A percentile compares a stretch with the other conserved stretches of the same genome.
phyloP scores from a whole-genome alignment of 2,888 invertebrate species.

The Eustalomyia histrio region DNA sequence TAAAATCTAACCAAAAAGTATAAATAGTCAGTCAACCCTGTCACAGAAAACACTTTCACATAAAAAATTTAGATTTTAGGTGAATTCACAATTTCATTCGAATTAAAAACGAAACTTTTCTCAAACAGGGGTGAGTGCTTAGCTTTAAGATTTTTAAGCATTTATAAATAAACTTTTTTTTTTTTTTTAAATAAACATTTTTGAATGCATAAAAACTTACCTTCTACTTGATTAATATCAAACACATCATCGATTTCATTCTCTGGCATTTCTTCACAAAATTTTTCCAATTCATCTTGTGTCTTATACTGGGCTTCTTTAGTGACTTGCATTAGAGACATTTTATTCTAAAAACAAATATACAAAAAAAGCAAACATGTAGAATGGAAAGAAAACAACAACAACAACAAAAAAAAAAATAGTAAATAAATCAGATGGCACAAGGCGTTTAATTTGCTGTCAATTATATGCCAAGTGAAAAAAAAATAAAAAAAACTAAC shows the following conservation, averaged over 20 bases:
- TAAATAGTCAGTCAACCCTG: too few species aligned
- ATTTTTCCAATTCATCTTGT: conserved; percentile 77
- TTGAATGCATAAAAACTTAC: conserved; percentile 65
- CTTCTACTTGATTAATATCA: conserved; percentile 75
- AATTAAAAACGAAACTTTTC: too few species aligned
- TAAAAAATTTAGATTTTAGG: too few species aligned
- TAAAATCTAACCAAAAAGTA: too few species aligned
- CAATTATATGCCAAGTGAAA: conserved; percentile 29
- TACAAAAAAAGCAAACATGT: conserved; percentile 4
- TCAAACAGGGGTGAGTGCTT: too few species aligned
- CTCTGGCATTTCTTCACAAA: conserved; percentile 72
- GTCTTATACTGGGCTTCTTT: conserved; percentile 78
- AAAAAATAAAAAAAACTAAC: conserved; percentile 19
- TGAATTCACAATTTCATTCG: too few species aligned
- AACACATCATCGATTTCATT: conserved; percentile 76
- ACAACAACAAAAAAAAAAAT: conserved; percentile 18
- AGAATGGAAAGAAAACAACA: too few species aligned
- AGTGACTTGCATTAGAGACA: conserved; percentile 76
- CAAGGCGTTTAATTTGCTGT: conserved; percentile 55
- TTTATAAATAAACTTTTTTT: too few species aligned
- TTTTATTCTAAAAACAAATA: conserved; percentile 75
- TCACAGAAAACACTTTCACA: too few species aligned
- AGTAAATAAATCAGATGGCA: conserved; percentile 49
- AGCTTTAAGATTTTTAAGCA: too few species aligned
- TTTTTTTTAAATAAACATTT: background rate